These are phyloP conservation scores for Papilio aristodemus DNA, from an alignment of 1,140 invertebrate species.

Conservation along the genomic window DNA sequence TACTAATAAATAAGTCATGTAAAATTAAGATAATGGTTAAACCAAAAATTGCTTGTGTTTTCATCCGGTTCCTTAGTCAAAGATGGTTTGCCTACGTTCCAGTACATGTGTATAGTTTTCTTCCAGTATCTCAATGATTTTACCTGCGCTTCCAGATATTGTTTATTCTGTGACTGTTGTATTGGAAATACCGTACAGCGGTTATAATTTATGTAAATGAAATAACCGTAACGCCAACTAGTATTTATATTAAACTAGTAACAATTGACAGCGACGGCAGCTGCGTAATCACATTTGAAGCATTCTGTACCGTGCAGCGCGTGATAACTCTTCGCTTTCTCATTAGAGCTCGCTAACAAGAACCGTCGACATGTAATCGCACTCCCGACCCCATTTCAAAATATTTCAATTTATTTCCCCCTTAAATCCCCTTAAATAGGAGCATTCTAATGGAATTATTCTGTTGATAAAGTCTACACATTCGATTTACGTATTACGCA, in stretches of 20 bases:
- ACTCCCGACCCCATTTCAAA: constrained; percentile 24
- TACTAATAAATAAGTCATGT: neutral
- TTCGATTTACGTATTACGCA: neutral
- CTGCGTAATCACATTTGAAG: constrained; percentile 27
- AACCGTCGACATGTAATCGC: constrained; percentile 26
- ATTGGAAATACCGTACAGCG: too few relatives aligned
- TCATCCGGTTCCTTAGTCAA: too few relatives aligned
- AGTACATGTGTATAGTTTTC: too few relatives aligned
- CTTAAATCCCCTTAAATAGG: constrained; percentile 14
- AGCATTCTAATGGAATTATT: constrained; percentile 5
- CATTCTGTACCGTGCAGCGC: constrained; percentile 20
- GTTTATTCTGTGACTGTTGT: neutral
- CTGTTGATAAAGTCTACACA: neutral
- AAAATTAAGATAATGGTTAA: neutral
- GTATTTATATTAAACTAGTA: constrained; percentile 1
- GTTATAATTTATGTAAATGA: too few relatives aligned
- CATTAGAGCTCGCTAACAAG: constrained; percentile 24
- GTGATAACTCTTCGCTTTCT: constrained; percentile 24
- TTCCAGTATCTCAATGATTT: too few relatives aligned
- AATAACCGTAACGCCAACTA: neutral
- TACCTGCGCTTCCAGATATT: neutral
- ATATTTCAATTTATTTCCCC: constrained; percentile 24
- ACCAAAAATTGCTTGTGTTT: too few relatives aligned
- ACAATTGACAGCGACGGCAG: constrained; percentile 13
- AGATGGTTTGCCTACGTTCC: too few relatives aligned